Evolutionary conservation across 2,888 invertebrate species (phyloP), one percentile per base, ranked within the genome.

Genomic region (Cephus nigrinus): DNA sequence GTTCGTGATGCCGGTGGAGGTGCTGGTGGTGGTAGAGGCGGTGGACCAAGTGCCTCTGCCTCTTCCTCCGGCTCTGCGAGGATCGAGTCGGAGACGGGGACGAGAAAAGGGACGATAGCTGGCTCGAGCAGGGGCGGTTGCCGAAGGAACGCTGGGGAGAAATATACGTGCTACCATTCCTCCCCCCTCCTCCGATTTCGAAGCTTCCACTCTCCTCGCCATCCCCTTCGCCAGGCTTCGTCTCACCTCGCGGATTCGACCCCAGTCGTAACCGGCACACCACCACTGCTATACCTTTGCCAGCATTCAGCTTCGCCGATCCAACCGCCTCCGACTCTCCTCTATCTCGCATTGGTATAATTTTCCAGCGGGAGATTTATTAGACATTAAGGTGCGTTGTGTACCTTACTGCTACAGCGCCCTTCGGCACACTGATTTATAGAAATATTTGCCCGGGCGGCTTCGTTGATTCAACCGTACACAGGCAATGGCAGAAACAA

Each of bases 211-310:
- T 80, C 80, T 80, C 79, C 79, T 73, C 80, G 80, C 80, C 80
- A 74, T 75, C 80, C 81, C 82, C 75, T 88, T 77, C 68, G 73
- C 75, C 79, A 92, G 91, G 89, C 92, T 91, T 86, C 91, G 91
- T 92, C 89, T 92, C 89, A 91, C 92, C 92, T 92, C 92, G 92
- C 92, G 92, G 40, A 40, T 15, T 40, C 40, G 40, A 40, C 40
- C 40, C 40, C 15, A 36, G 36, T 36, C 40, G 40, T 40, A 40
- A 40, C 40, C 40, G 40, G 40, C 40, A 40, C 40, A 40, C 40
- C 15, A 40, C 40, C 92, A 92, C 92, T 93, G 92, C 93, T 93
- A 93, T 92, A 92, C 92, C 92, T 15, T 40, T 92, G 92, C 93
- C 92, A 92, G 81, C 84, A 83, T 93, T 93, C 93, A 93, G 92